phyloP scores from a whole-genome alignment of 1,140 invertebrate genomes.

The Chrysoperla carnea region DNA sequence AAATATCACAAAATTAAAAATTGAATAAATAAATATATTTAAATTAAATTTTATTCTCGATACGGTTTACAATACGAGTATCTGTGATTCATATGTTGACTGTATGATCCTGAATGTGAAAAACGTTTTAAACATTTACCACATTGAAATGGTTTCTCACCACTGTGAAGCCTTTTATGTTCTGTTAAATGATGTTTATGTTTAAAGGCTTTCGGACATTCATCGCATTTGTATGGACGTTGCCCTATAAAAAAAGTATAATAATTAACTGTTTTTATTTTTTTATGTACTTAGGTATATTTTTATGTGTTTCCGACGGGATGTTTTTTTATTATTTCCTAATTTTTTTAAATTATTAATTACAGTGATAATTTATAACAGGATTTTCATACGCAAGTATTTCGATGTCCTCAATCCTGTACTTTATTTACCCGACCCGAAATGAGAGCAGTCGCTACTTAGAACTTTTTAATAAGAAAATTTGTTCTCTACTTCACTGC shows the following conservation, averaged over 20 bases:
- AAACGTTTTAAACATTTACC: constrained; percentile 97
- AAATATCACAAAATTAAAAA: too few species aligned
- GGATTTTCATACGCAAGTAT: neutral
- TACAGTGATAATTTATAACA: neutral
- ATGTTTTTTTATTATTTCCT: constrained; percentile 1
- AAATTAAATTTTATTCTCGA: constrained; percentile 39
- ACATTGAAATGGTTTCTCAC: constrained; percentile 98
- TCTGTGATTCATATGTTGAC: constrained; percentile 99
- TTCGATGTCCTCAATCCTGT: too few species aligned
- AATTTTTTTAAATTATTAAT: constrained; percentile 3
- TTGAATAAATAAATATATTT: too few species aligned
- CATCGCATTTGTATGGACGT: constrained; percentile 93
- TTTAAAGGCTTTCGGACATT: constrained; percentile 98
- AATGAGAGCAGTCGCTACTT: too few species aligned
- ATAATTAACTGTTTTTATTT: constrained; percentile 6
- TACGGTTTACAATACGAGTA: constrained; percentile 95
- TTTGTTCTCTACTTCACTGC: too few species aligned
- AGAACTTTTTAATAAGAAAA: too few species aligned
- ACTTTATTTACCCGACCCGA: too few species aligned
- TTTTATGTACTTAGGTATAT: constrained; percentile 1
- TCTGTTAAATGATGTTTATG: constrained; percentile 99
- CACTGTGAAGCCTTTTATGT: constrained; percentile 94
- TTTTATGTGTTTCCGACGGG: too few species aligned
- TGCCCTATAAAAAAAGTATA: constrained; percentile 53
- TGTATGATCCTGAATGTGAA: constrained; percentile 97